Percentiles rank a stretch among this genome's conserved stretches.
Evolutionary conservation across 1,140 invertebrate genomes (phyloP).

Genomic region (Lepidurus couesii): DNA sequence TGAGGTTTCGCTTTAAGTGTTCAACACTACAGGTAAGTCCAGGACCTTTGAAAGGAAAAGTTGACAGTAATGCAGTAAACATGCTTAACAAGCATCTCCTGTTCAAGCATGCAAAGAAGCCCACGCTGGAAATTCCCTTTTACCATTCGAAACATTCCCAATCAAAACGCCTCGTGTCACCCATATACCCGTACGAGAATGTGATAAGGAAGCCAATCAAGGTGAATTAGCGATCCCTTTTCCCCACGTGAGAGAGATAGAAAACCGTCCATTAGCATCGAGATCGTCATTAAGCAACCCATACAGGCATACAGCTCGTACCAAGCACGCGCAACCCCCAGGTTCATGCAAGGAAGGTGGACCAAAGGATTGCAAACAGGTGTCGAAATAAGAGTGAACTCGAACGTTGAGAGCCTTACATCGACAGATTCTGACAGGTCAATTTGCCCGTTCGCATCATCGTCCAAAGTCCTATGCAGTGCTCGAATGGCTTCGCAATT

Average conservation of each 20-base stretch:
- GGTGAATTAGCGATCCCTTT: too few relatives aligned
- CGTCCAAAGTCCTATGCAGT: constrained; percentile 83
- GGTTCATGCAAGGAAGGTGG: too few relatives aligned
- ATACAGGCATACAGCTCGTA: constrained; percentile 2
- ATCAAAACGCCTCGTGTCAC: too few relatives aligned
- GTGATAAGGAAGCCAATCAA: too few relatives aligned
- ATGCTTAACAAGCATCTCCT: not conserved
- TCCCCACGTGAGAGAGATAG: too few relatives aligned
- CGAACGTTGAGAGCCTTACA: constrained; percentile 53
- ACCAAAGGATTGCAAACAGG: not conserved
- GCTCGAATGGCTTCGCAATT: constrained; percentile 73
- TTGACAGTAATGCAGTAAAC: not conserved
- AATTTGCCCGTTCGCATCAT: constrained; percentile 90
- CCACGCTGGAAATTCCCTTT: not conserved
- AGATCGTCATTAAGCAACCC: not conserved
- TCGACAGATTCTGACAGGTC: constrained; percentile 91
- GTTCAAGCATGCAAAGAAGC: not conserved
- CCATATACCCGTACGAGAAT: too few relatives aligned
- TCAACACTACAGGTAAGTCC: too few relatives aligned
- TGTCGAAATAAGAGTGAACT: constrained; percentile 25
- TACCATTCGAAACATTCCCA: too few relatives aligned
- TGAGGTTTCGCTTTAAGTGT: too few relatives aligned
- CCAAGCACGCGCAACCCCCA: not conserved
- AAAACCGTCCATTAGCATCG: too few relatives aligned
- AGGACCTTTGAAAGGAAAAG: not conserved